Evolutionary conservation across 2,797 vertebrate genomes (phyloP), one percentile per base, ranked within the genome.

Genomic region (Uromys caudimaculatus): DNA sequence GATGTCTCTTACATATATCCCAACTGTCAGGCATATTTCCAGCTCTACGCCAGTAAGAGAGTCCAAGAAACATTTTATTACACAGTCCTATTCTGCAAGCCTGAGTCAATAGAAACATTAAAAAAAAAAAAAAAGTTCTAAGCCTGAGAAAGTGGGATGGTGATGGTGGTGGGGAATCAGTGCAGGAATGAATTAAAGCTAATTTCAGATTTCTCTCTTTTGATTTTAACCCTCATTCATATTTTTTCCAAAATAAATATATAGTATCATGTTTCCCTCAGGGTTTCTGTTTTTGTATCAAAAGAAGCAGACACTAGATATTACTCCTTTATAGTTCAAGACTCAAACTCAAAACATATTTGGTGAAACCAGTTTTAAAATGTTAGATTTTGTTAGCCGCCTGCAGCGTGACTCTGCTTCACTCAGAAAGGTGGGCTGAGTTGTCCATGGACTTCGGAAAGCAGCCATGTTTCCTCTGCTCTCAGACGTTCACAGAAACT

Each of bases 291-390:
- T 91, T 60, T 87, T 47, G 23, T n/a, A 81, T 60, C 35, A 83
- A 92, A 92, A 94, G 29, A 60, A 92, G 54, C 32, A 82, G 60
- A 83, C 89, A 67, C 86, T 38, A 69, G 24, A 67, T 41, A 81
- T 27, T 35, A 77, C 41, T 16, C 21, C 44, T 50, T 76, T 84
- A 38, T 29, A 91, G n/a, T 60, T 21, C 19, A 93, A 91, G 24
- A 95, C 82, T 85, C 54, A 94, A 95, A 94, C 35, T 83, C 50
- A 95, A 96, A 94, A 82, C 73, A 75, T 47, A 67, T 16, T 71
- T 14, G 76, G 14, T 86, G n/a, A 38, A 82, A 92, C 76, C n/a
- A 56, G 77, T 83, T n/a, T n/a, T 82, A 23, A 89, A 69, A 78
- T 0, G 56, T 41, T 89, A 78, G 8, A 89, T 3, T 16, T 60